Base-by-base conservation (phyloP, 2,888 invertebrate species). In the Odontothrips loti region DNA sequence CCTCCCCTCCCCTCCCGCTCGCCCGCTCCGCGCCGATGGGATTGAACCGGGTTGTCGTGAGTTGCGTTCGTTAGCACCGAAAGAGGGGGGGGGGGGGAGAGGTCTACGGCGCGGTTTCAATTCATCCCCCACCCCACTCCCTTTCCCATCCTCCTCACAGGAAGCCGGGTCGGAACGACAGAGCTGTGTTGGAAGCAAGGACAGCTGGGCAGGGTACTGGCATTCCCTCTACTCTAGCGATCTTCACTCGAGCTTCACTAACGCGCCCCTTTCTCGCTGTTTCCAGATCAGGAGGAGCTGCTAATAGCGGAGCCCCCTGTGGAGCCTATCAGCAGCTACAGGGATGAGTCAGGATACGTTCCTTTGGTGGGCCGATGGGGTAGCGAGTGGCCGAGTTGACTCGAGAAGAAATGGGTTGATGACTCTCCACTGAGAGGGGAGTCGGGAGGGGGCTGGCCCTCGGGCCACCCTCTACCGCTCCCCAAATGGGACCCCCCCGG, bases 351-450 rank as follows among this genome's bases (percentile, higher is more conserved):
- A 86, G 89, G 90, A 84, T 91, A 91, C 86, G 90, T 93, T 89
- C 95, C 95, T 89, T 91, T 93, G 87, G 95, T 95, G 87, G 95
- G 95, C 87, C 93, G 95, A 85, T 96, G 95, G 95, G 96, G 95
- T 89, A 93, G 93, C 90, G 96, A 96, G 89, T 96, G 96, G 96
- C 96, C 96, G 90, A 96, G 96, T 96, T 96, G 96, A 96, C 96
- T 96, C 96, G 93, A 92, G 91, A 87, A 86, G 87, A 80, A 29
- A 34, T 8, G n/a, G 34, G 43, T 11, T 43, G 43, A 79, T 85
- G 86, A 84, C 85, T 87, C 87, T 86, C 86, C 87, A 88, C 88
- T 89, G 89, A 85, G 85, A 87, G 86, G 87, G 87, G 84, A 86
- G 86, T 86, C 84, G 87, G 83, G 82, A 83, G 90, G 90, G 47